phyloP scores from a whole-genome alignment of 2,113 vertebrate genomes.

The Mustela lutreola region DNA sequence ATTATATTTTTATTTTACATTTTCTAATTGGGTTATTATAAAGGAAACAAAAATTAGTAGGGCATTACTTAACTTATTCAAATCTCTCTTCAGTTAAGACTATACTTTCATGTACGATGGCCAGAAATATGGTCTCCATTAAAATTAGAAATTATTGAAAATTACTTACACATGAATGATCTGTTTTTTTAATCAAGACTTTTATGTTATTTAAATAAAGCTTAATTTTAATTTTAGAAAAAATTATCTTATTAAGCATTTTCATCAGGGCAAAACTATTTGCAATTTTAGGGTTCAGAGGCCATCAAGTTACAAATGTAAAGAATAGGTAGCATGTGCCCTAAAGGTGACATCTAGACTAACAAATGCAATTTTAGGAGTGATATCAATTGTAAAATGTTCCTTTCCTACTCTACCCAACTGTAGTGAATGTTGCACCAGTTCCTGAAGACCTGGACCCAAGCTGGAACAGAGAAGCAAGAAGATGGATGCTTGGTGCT shows the following conservation, averaged over 20 bases:
- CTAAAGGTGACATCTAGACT: background rate
- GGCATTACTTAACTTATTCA: background rate
- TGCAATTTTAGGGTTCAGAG: background rate
- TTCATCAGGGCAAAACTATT: slow-evolving; percentile 3
- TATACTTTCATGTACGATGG: background rate
- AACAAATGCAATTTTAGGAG: background rate
- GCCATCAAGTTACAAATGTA: background rate
- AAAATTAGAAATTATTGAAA: slow-evolving; percentile 24
- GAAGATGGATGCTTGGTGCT: background rate
- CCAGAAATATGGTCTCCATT: background rate
- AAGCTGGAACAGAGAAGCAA: slow-evolving; percentile 17
- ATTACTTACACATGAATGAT: background rate
- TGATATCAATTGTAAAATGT: background rate
- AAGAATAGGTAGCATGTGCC: background rate
- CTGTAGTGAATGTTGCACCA: background rate
- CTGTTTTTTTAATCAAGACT: background rate
- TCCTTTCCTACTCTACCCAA: background rate
- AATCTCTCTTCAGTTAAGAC: background rate
- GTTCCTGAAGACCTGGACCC: background rate
- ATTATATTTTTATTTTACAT: slow-evolving; percentile 38
- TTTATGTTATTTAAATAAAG: slow-evolving; percentile 37
- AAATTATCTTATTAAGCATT: slow-evolving; percentile 14
- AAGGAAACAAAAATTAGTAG: slow-evolving; percentile 39
- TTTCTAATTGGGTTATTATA: background rate
- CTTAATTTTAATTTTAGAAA: background rate